Conservation (phyloP, 2,888 invertebrate genomes). For the Orthosia cruda region DNA sequence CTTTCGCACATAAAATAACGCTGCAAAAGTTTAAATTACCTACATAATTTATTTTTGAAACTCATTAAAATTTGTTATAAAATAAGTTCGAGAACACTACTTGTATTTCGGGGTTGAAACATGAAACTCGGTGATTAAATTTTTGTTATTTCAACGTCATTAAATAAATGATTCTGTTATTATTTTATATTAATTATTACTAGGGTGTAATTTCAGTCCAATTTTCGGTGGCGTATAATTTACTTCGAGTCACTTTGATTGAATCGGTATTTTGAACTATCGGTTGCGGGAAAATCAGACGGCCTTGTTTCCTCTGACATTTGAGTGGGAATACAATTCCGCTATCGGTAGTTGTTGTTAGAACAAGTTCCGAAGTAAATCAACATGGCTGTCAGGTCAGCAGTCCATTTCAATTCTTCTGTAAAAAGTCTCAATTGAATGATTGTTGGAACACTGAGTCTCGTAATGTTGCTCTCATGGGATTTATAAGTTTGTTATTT, state of each 20-base stretch:
- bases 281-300: no score
- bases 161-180: background rate
- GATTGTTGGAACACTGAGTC: conserved; percentile 3
- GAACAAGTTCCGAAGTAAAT: conserved; percentile 50
- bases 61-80: no score
- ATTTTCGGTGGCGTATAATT: no score
- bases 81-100: no score
- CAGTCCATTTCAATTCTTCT: conserved; percentile 51
- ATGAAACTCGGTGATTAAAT: background rate
- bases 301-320: conserved; percentile 32
- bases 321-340: conserved; percentile 21
- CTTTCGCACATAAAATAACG: conserved; percentile 29
- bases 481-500: background rate
- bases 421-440: conserved; percentile 43
- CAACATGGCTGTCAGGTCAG: conserved; percentile 46
- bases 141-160: background rate
- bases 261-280: background rate
- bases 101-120: background rate
- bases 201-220: background rate
- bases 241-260: no score
- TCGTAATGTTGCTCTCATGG: conserved; percentile 1
- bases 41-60: no score
- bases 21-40: no score
- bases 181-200: background rate
- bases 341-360: conserved; percentile 31